A percentile compares a stretch with the other conserved stretches of the same genome.
These are phyloP conservation scores for Dendroctonus ponderosae DNA, from an alignment of 1,140 invertebrate genomes.

Conservation along the genomic window DNA sequence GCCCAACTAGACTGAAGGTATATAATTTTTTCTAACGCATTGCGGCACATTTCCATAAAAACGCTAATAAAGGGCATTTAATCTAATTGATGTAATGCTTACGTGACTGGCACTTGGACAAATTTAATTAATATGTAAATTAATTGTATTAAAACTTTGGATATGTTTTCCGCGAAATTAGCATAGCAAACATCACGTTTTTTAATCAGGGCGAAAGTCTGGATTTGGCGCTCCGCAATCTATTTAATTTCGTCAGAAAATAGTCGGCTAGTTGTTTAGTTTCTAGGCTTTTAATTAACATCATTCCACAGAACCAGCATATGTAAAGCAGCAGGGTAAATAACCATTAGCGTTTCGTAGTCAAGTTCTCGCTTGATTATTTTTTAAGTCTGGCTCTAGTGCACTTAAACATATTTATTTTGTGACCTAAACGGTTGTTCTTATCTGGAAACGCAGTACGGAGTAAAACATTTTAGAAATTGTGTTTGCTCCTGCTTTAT, in stretches of 20 bases:
- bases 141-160: conserved; percentile 15
- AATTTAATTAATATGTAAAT: conserved; percentile 11
- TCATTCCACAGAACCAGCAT: no score
- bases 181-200: conserved; percentile 17
- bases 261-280: neutral
- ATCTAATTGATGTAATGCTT: conserved; percentile 2
- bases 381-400: no score
- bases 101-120: neutral
- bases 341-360: no score
- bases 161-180: conserved; percentile 9
- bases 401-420: no score
- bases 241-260: conserved; percentile 10
- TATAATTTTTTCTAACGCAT: neutral
- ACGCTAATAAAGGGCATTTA: neutral
- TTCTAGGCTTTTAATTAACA: no score
- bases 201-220: conserved; percentile 10
- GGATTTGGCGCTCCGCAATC: conserved; percentile 1
- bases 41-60: neutral
- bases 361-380: no score
- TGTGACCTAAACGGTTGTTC: no score
- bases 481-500: no score
- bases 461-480: no score
- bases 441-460: no score
- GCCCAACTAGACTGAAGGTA: neutral
- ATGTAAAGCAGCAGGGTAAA: no score